These are phyloP conservation scores for Caenorhabditis virilis DNA, from an alignment of 2,888 invertebrate species.

Conservation along the genomic window DNA sequence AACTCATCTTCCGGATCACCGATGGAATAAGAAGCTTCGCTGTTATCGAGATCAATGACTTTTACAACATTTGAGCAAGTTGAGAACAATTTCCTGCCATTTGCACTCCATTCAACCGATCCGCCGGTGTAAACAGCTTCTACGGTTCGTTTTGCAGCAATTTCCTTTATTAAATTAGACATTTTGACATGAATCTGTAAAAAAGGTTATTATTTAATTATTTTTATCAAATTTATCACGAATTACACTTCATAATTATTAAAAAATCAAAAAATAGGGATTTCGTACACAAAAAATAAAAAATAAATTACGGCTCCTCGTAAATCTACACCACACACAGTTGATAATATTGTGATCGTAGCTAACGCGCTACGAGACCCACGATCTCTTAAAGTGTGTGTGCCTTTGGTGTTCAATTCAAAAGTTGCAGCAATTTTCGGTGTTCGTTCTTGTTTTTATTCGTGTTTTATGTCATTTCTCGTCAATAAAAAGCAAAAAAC, in stretches of 20 bases:
- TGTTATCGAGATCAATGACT: constrained; percentile 53
- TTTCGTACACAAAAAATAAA: not conserved
- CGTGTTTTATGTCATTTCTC: not conserved
- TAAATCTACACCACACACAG: no score
- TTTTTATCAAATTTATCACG: not conserved
- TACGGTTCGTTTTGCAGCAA: constrained; percentile 35
- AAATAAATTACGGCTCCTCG: constrained; percentile 1
- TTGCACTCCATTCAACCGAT: constrained; percentile 52
- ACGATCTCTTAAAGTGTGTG: not conserved
- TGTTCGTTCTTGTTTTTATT: constrained; percentile 1
- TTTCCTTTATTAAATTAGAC: constrained; percentile 38
- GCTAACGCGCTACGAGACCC: constrained; percentile 14
- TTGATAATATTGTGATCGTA: constrained; percentile 15
- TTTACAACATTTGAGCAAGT: constrained; percentile 62
- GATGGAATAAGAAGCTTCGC: constrained; percentile 46
- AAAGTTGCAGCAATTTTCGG: not conserved
- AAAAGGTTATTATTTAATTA: constrained; percentile 2
- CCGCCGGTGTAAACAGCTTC: constrained; percentile 61
- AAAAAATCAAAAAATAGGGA: not conserved
- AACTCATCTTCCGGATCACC: constrained; percentile 55
- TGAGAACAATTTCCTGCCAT: constrained; percentile 56
- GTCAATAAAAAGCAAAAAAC: not conserved
- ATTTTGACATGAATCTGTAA: no score
- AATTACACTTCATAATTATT: not conserved
- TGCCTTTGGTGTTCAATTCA: constrained; percentile 10